Percentiles rank a stretch among this genome's conserved stretches.
Conservation (phyloP, 2,888 invertebrate species). For the Acrocyrtus sp. region DNA sequence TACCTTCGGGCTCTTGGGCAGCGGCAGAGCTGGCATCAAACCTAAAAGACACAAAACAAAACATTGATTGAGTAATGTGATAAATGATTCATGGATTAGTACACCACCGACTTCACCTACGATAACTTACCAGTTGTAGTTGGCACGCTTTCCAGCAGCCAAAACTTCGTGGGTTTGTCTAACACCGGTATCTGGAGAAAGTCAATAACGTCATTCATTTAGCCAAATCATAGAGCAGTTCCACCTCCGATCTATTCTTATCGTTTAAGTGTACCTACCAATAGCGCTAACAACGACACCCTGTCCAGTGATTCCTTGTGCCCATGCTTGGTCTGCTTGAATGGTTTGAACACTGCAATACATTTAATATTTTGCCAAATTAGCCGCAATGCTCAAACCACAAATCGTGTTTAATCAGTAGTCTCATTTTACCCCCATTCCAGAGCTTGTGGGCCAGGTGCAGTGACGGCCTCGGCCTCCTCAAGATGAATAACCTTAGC, state of each 20-base stretch:
- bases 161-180: slow-evolving; percentile 25
- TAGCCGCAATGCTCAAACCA: too few relatives aligned
- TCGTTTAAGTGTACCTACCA: slow-evolving; percentile 21
- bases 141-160: not conserved
- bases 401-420: too few relatives aligned
- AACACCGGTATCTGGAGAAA: slow-evolving; percentile 37
- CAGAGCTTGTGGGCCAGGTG: not conserved
- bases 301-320: slow-evolving; percentile 23
- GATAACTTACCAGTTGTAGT: not conserved
- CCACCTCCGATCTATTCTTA: not conserved
- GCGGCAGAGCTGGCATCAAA: slow-evolving; percentile 14
- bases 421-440: slow-evolving; percentile 32
- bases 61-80: too few relatives aligned
- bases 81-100: too few relatives aligned
- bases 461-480: not conserved
- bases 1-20: slow-evolving; percentile 6
- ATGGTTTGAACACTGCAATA: slow-evolving; percentile 25
- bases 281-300: slow-evolving; percentile 46
- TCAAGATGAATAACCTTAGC: slow-evolving; percentile 26
- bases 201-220: not conserved
- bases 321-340: slow-evolving; percentile 38
- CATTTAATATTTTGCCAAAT: too few relatives aligned
- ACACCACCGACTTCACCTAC: too few relatives aligned
- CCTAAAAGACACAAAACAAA: not conserved
- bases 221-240: not conserved